A percentile compares a stretch with the other conserved stretches of the same genome.
Conservation (phyloP, 2,113 vertebrate genomes). For the Cebidichthys violaceus region DNA sequence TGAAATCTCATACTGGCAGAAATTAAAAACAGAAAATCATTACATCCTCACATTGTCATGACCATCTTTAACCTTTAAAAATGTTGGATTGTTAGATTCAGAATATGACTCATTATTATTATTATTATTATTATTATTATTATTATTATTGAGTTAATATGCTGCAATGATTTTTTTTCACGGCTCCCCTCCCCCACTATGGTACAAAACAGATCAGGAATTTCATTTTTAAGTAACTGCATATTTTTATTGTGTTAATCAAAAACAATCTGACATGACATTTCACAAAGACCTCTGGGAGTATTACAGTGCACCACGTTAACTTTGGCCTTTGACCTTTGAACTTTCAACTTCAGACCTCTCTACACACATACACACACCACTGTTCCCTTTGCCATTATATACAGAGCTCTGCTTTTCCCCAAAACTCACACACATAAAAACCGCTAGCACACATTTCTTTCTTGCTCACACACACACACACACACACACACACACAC, state of each 20-base stretch:
- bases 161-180: not conserved
- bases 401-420: constrained; percentile 69
- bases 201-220: not conserved
- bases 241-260: constrained; percentile 87
- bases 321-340: constrained; percentile 80
- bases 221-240: constrained; percentile 70
- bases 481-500: constrained; percentile 31
- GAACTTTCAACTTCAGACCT: constrained; percentile 60
- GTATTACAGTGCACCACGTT: constrained; percentile 82
- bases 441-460: constrained; percentile 23
- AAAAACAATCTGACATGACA: constrained; percentile 83
- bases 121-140: no score
- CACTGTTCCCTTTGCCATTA: constrained; percentile 62
- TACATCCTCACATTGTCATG: not conserved
- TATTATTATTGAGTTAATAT: not conserved
- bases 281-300: constrained; percentile 81
- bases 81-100: not conserved
- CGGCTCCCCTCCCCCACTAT: not conserved
- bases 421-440: constrained; percentile 44
- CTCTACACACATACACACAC: constrained; percentile 55
- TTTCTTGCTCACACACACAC: constrained; percentile 12
- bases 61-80: not conserved
- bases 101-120: not conserved
- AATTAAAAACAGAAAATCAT: not conserved
- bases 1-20: not conserved